phyloP scores from a whole-genome alignment of 2,888 invertebrate genomes.

The Proisotoma minuta region DNA sequence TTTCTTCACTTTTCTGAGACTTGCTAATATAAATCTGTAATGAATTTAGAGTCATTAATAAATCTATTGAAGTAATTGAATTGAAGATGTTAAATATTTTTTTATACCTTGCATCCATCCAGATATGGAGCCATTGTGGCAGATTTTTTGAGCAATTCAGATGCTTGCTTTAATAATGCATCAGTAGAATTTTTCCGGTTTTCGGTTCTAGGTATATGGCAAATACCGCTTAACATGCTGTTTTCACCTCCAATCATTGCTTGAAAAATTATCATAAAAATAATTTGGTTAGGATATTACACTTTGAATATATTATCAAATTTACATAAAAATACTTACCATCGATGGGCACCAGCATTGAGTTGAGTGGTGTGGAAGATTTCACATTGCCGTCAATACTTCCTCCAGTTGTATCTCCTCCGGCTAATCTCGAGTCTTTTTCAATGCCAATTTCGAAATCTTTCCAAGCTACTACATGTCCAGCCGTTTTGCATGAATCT shows the following conservation, averaged over 20 bases:
- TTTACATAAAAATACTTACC: too few species aligned
- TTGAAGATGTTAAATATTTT: too few species aligned
- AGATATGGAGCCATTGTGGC: constrained; percentile 61
- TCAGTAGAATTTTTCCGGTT: neutral
- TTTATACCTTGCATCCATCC: constrained; percentile 78
- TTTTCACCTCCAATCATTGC: too few species aligned
- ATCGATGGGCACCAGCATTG: neutral
- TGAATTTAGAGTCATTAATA: too few species aligned
- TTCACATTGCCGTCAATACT: neutral
- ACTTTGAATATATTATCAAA: too few species aligned
- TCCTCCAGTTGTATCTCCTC: constrained; percentile 3
- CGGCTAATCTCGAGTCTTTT: neutral
- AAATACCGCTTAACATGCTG: neutral
- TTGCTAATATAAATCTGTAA: constrained; percentile 65
- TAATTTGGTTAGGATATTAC: too few species aligned
- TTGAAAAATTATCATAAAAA: too few species aligned
- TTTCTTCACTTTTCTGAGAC: constrained; percentile 62
- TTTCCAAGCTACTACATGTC: constrained; percentile 63
- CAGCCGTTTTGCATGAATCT: constrained; percentile 66
- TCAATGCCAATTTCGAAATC: constrained; percentile 57
- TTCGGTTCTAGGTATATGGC: neutral
- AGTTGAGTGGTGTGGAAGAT: constrained; percentile 30
- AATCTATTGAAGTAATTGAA: too few species aligned
- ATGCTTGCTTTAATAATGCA: constrained; percentile 5
- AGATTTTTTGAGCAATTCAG: constrained; percentile 50